Conservation (phyloP, 2,888 invertebrate genomes). For the Tortrix viridana region DNA sequence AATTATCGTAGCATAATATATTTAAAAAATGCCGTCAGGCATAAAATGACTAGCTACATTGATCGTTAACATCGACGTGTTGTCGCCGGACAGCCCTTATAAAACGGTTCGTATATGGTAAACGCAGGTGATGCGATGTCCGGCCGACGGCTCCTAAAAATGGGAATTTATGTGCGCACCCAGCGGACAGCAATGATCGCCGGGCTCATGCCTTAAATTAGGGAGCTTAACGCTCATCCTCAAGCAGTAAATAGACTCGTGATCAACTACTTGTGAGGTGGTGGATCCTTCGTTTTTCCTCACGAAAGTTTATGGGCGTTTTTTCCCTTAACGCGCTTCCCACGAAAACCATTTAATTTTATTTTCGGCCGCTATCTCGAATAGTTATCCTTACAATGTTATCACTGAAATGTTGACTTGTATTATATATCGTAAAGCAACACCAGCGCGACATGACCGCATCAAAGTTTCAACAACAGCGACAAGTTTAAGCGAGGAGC, state of each 20-base stretch:
- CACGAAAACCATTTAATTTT: constrained; percentile 43
- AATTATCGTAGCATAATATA: no score
- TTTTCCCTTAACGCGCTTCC: constrained; percentile 55
- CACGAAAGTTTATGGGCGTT: constrained; percentile 62
- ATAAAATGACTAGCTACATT: neutral
- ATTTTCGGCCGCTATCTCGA: constrained; percentile 10
- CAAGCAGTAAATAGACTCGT: constrained; percentile 74
- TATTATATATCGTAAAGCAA: constrained; percentile 35
- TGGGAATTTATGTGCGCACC: constrained; percentile 78
- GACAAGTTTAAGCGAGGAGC: constrained; percentile 47
- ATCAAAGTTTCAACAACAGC: constrained; percentile 53
- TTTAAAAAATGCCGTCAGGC: no score
- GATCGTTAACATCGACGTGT: neutral
- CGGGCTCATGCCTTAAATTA: constrained; percentile 79
- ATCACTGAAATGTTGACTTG: constrained; percentile 23
- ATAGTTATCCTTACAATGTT: constrained; percentile 31
- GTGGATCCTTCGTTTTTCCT: constrained; percentile 47
- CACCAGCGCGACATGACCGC: constrained; percentile 40
- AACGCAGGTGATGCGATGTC: constrained; percentile 66
- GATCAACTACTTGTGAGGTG: constrained; percentile 56
- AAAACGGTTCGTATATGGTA: constrained; percentile 65
- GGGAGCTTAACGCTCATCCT: constrained; percentile 79
- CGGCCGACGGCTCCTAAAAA: constrained; percentile 73
- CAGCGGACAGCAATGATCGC: constrained; percentile 77
- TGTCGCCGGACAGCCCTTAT: constrained; percentile 34